phyloP scores from a whole-genome alignment of 2,888 invertebrate genomes.

The Philhelius pedissequus region DNA sequence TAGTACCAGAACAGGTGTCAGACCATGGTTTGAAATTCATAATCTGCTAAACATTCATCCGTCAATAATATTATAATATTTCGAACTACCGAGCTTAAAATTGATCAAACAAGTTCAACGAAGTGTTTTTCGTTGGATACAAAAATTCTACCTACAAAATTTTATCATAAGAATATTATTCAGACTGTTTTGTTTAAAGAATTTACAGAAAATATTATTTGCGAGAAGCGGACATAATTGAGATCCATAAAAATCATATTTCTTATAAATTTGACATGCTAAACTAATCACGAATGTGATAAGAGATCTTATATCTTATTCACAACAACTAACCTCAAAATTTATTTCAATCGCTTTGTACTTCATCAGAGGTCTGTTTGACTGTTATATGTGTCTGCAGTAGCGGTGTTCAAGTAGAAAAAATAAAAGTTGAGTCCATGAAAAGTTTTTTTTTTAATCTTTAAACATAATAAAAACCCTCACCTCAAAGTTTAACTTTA shows the following conservation, averaged over 20 bases:
- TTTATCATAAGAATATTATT: too few species aligned
- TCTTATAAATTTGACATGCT: neutral
- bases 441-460: neutral
- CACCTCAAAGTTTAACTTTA: neutral
- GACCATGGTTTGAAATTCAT: too few species aligned
- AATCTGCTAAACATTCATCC: too few species aligned
- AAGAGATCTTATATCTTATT: slow-evolving; percentile 20
- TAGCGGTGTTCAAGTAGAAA: neutral
- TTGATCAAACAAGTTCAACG: too few species aligned
- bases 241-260: too few species aligned
- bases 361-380: neutral
- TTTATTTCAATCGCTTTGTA: neutral
- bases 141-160: too few species aligned
- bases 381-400: neutral
- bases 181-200: too few species aligned
- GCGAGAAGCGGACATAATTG: neutral
- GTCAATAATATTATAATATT: too few species aligned
- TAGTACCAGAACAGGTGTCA: too few species aligned
- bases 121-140: too few species aligned
- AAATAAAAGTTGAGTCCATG: neutral
- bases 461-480: neutral
- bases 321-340: slow-evolving; percentile 24
- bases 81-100: too few species aligned
- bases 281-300: slow-evolving; percentile 26
- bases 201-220: neutral